A percentile compares a stretch with the other conserved stretches of the same genome.
phyloP scores from a whole-genome alignment of 2,113 vertebrate species.

The Furnarius figulus region DNA sequence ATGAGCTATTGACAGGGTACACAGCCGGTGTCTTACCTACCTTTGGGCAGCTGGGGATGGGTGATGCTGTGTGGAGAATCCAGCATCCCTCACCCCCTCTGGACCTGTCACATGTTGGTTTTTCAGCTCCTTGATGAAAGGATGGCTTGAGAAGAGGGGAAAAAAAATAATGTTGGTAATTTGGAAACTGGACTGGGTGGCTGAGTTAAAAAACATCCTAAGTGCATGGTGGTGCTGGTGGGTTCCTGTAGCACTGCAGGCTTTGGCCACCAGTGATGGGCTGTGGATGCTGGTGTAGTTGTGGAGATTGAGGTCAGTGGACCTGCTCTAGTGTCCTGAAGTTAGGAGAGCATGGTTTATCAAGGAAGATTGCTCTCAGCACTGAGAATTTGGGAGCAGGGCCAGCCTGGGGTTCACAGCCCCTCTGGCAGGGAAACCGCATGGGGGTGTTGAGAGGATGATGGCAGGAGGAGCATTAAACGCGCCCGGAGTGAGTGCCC shows the following conservation, averaged over 20 bases:
- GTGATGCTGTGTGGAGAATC: not conserved
- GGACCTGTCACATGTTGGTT: not conserved
- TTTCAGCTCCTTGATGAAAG: not conserved
- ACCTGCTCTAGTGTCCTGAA: not conserved
- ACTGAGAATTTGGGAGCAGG: not conserved
- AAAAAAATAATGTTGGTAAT: not conserved
- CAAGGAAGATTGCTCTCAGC: not conserved
- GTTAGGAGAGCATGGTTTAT: not conserved
- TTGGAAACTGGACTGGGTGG: not conserved
- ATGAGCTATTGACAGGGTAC: not conserved
- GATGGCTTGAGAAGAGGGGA: not conserved
- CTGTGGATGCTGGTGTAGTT: not conserved
- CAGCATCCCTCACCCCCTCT: not conserved
- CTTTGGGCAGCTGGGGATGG: not conserved
- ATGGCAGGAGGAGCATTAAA: not conserved
- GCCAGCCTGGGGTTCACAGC: not conserved
- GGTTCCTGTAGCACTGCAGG: not conserved
- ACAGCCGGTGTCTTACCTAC: rapidly evolving
- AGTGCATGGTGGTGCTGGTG: not conserved
- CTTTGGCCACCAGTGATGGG: not conserved
- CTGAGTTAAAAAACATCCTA: not conserved
- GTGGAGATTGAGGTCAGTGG: not conserved
- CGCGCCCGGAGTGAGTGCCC: rapidly evolving
- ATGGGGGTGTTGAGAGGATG: not conserved
- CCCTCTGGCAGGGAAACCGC: rapidly evolving